These are phyloP conservation scores for Drosophila parvula DNA, from an alignment of 1,140 invertebrate species.

Conservation along the genomic window DNA sequence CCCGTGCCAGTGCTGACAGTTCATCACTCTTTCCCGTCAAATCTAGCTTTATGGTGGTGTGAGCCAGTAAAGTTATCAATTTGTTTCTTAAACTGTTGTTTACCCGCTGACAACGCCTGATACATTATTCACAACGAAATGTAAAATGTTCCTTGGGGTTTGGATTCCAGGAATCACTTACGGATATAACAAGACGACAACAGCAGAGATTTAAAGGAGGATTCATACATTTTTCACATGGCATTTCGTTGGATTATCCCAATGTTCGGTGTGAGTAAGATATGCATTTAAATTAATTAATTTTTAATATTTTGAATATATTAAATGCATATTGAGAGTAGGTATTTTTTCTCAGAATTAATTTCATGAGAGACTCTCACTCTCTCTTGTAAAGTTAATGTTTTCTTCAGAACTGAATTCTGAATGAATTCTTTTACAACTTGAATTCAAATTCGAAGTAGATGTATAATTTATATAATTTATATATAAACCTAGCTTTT, in stretches of 20 bases:
- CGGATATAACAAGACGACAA: too few relatives aligned
- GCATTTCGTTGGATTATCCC: not conserved
- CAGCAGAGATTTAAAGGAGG: not conserved
- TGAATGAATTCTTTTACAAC: too few relatives aligned
- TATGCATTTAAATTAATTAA: not conserved
- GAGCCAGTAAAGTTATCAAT: not conserved
- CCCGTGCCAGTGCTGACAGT: slow-evolving; percentile 20
- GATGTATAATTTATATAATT: too few relatives aligned
- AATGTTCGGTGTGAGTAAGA: not conserved
- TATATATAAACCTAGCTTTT: not conserved
- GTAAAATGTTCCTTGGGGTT: not conserved
- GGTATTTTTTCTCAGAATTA: too few relatives aligned
- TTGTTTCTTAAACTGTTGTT: slow-evolving; percentile 1
- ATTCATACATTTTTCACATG: not conserved
- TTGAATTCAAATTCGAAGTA: too few relatives aligned
- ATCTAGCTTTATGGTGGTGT: not conserved
- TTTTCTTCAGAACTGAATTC: too few relatives aligned
- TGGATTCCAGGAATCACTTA: slow-evolving; percentile 1
- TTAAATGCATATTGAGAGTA: too few relatives aligned
- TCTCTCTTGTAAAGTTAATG: too few relatives aligned
- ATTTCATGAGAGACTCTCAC: too few relatives aligned
- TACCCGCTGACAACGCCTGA: not conserved
- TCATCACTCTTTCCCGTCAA: slow-evolving; percentile 18
- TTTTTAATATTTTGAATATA: too few relatives aligned
- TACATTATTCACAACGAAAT: slow-evolving; percentile 5